These are phyloP conservation scores for Perizoma affinitatum DNA, from an alignment of 2,888 invertebrate species.

Conservation along the genomic window DNA sequence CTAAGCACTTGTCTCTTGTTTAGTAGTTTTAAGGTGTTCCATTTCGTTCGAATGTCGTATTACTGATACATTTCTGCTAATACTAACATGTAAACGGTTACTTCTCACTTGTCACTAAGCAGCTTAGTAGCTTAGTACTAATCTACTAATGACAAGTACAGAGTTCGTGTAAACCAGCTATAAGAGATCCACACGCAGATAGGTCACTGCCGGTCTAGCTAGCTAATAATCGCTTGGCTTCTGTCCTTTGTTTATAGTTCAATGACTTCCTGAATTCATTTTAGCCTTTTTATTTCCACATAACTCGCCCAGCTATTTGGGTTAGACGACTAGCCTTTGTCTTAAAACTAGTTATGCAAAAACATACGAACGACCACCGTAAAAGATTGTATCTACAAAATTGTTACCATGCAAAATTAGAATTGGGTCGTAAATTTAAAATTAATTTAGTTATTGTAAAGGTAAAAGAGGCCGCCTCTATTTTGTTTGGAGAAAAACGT, in stretches of 20 bases:
- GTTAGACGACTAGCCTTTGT: constrained; percentile 37
- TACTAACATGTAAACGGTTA: too few species aligned
- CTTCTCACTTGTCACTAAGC: too few species aligned
- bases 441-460: constrained; percentile 52
- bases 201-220: constrained; percentile 19
- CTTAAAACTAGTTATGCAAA: constrained; percentile 40
- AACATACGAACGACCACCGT: constrained; percentile 27
- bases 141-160: too few species aligned
- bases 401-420: constrained; percentile 40
- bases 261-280: constrained; percentile 37
- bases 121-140: too few species aligned
- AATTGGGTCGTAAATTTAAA: constrained; percentile 42
- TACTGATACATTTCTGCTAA: too few species aligned
- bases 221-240: constrained; percentile 6
- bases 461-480: constrained; percentile 65
- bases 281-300: constrained; percentile 33
- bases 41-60: too few species aligned
- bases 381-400: constrained; percentile 40
- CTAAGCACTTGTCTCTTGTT: too few species aligned
- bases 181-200: not conserved
- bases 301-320: constrained; percentile 33
- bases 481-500: constrained; percentile 45
- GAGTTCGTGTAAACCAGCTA: too few species aligned
- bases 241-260: constrained; percentile 37
- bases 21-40: too few species aligned